These are phyloP conservation scores for Xiphorhynchus elegans DNA, from an alignment of 2,113 vertebrate species.

Conservation along the genomic window DNA sequence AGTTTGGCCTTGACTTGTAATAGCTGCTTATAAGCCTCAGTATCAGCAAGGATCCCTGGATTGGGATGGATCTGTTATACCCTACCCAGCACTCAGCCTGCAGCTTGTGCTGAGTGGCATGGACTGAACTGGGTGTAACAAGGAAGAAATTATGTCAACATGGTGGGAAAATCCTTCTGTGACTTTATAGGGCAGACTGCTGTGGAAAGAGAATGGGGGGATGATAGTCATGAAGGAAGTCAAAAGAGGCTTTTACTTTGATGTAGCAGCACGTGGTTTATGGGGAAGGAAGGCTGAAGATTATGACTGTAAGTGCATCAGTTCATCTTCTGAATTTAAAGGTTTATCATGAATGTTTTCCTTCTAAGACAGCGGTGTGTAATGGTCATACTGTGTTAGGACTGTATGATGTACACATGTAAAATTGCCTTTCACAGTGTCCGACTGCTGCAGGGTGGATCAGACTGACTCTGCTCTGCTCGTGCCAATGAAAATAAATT, in stretches of 20 bases:
- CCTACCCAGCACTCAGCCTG: not conserved
- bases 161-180: not conserved
- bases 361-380: not conserved
- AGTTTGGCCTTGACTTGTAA: not conserved
- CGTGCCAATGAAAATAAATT: slow-evolving; percentile 15
- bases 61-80: not conserved
- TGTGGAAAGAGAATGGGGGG: not conserved
- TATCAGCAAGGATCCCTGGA: not conserved
- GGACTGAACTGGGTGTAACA: not conserved
- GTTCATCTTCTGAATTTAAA: not conserved
- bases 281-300: not conserved
- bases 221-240: not conserved
- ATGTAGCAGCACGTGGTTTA: not conserved
- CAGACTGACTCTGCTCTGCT: not conserved
- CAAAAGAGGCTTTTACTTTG: not conserved
- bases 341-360: not conserved
- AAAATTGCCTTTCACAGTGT: not conserved
- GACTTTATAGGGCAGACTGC: not conserved
- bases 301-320: not conserved
- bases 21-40: not conserved
- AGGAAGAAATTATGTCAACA: not conserved
- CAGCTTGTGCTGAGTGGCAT: not conserved
- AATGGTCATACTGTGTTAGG: not conserved
- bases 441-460: not conserved
- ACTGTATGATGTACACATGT: not conserved